These are phyloP conservation scores for Chrosomus eos DNA, from an alignment of 2,797 vertebrate genomes.

Conservation along the genomic window DNA sequence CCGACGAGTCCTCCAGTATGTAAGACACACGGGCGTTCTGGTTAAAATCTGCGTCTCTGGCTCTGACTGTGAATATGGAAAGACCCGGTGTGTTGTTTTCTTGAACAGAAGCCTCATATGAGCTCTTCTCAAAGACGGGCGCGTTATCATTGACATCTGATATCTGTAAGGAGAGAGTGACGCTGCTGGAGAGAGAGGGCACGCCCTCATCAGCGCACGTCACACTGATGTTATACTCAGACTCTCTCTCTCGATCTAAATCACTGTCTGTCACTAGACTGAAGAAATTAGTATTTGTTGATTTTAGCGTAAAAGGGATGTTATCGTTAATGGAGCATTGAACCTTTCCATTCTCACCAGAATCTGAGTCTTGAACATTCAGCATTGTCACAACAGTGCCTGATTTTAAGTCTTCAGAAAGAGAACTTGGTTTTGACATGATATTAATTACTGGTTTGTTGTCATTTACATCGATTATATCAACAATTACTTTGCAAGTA, in stretches of 20 bases:
- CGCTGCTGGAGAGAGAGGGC: conserved; percentile 66
- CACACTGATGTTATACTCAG: conserved; percentile 62
- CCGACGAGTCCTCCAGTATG: conserved; percentile 48
- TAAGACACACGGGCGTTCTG: conserved; percentile 62
- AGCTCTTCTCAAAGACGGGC: conserved; percentile 68
- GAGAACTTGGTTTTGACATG: conserved; percentile 44
- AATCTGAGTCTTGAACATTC: conserved; percentile 37
- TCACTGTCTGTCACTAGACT: conserved; percentile 62
- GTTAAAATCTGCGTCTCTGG: conserved; percentile 62
- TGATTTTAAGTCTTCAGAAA: conserved; percentile 36
- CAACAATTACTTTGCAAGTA: conserved; percentile 50
- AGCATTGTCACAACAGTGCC: conserved; percentile 36
- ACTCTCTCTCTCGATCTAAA: conserved; percentile 69
- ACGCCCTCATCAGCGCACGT: conserved; percentile 52
- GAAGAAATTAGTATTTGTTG: conserved; percentile 66
- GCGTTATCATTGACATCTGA: conserved; percentile 77
- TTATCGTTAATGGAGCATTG: conserved; percentile 54
- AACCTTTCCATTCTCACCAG: conserved; percentile 64
- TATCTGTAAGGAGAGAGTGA: conserved; percentile 69
- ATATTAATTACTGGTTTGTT: conserved; percentile 51
- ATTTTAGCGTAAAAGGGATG: conserved; percentile 64
- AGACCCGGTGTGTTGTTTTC: conserved; percentile 78
- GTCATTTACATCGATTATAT: conserved; percentile 52
- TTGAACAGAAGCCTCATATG: conserved; percentile 66
- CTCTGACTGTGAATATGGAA: conserved; percentile 72